Conservation (phyloP, 1,140 invertebrate genomes). For the Mamestra configurata region DNA sequence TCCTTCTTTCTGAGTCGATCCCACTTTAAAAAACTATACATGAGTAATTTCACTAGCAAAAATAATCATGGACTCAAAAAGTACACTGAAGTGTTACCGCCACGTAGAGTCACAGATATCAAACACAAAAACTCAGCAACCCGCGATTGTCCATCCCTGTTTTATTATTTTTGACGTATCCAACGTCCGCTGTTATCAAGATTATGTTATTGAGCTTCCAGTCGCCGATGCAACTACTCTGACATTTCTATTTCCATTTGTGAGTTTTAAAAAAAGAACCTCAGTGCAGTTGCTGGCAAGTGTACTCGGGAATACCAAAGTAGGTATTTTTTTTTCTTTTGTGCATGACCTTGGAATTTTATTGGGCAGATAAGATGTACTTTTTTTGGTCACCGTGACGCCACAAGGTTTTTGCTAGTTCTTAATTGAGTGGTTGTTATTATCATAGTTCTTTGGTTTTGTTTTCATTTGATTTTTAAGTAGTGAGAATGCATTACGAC, state of each 20-base stretch:
- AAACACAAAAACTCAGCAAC: constrained; percentile 5
- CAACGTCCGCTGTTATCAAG: constrained; percentile 51
- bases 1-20: too few species aligned
- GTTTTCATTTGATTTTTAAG: too few species aligned
- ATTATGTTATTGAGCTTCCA: constrained; percentile 51
- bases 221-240: constrained; percentile 41
- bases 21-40: too few species aligned
- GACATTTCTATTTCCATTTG: not conserved
- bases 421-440: not conserved
- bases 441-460: too few species aligned
- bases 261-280: constrained; percentile 12
- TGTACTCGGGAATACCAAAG: constrained; percentile 27
- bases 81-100: not conserved
- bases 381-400: too few species aligned
- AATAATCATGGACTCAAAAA: too few species aligned
- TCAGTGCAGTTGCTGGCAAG: constrained; percentile 35
- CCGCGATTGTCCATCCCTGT: constrained; percentile 37
- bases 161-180: constrained; percentile 51
- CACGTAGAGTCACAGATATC: not conserved
- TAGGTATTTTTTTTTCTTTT: constrained; percentile 35
- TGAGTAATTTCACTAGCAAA: too few species aligned
- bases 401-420: not conserved
- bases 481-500: too few species aligned
- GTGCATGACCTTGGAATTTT: not conserved
- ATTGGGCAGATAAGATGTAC: not conserved